These are phyloP conservation scores for Nyctibius grandis DNA, from an alignment of 2,797 vertebrate genomes.

Conservation along the genomic window DNA sequence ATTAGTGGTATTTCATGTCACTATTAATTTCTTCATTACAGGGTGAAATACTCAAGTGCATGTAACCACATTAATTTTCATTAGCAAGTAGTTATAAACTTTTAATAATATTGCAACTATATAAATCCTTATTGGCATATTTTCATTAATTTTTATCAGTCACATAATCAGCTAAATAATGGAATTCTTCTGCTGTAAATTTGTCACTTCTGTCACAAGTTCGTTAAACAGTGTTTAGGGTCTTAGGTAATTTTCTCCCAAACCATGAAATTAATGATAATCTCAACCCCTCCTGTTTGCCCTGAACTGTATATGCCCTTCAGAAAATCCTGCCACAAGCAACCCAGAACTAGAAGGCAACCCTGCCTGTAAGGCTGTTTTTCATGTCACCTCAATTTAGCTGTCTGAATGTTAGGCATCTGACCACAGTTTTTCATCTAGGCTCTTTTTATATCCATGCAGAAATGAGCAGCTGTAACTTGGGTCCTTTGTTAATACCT, in stretches of 20 bases:
- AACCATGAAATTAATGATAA: neutral
- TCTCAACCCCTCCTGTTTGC: neutral
- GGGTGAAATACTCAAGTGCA: neutral
- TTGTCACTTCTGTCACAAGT: neutral
- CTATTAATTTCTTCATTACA: slow-evolving; percentile 17
- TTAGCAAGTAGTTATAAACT: slow-evolving; percentile 26
- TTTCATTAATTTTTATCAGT: slow-evolving; percentile 12
- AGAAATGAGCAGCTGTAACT: neutral
- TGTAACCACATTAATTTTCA: slow-evolving; percentile 5
- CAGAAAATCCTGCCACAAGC: neutral
- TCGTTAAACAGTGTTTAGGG: neutral
- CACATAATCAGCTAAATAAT: neutral
- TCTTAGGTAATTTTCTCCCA: neutral
- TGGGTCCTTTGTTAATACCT: neutral
- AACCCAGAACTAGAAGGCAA: neutral
- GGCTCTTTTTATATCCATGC: neutral
- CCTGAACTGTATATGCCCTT: neutral
- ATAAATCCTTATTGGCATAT: slow-evolving; percentile 10
- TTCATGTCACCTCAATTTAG: neutral
- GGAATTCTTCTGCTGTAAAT: neutral
- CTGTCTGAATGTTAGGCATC: neutral
- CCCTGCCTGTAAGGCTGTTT: neutral
- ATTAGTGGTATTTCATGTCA: neutral
- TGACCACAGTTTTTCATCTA: neutral
- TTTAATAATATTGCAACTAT: slow-evolving; percentile 17